These are phyloP conservation scores for Antechinus stuartii DNA, from an alignment of 2,113 vertebrate genomes.

Conservation along the genomic window DNA sequence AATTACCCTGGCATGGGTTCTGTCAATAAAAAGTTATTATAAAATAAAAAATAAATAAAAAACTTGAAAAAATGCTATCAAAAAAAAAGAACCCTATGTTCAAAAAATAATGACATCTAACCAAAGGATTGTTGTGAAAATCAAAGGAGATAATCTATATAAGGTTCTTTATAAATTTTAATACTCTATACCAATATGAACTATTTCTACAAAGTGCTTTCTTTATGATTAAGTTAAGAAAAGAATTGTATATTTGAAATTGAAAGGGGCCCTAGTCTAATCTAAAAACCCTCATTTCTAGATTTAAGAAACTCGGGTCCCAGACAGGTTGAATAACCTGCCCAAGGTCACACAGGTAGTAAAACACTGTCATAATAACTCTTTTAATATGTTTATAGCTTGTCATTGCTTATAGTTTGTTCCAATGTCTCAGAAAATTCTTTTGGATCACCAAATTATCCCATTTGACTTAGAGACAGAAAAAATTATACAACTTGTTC, in stretches of 20 bases:
- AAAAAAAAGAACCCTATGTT: not conserved
- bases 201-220: not conserved
- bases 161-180: not conserved
- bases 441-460: slow-evolving; percentile 32
- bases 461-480: slow-evolving; percentile 18
- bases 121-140: not conserved
- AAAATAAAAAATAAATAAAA: no score
- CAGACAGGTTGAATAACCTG: not conserved
- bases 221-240: not conserved
- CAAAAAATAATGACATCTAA: not conserved
- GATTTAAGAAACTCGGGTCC: not conserved
- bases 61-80: no score
- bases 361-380: not conserved
- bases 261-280: not conserved
- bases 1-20: no score
- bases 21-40: no score
- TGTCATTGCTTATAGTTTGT: slow-evolving; percentile 27
- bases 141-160: not conserved
- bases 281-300: not conserved
- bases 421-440: slow-evolving; percentile 29
- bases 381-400: not conserved
- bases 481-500: slow-evolving; percentile 30
- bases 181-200: not conserved
- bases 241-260: not conserved
- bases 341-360: not conserved